A percentile compares a stretch with the other conserved stretches of the same genome.
Conservation (phyloP, 1,140 invertebrate species). For the Drosophila eugracilis region DNA sequence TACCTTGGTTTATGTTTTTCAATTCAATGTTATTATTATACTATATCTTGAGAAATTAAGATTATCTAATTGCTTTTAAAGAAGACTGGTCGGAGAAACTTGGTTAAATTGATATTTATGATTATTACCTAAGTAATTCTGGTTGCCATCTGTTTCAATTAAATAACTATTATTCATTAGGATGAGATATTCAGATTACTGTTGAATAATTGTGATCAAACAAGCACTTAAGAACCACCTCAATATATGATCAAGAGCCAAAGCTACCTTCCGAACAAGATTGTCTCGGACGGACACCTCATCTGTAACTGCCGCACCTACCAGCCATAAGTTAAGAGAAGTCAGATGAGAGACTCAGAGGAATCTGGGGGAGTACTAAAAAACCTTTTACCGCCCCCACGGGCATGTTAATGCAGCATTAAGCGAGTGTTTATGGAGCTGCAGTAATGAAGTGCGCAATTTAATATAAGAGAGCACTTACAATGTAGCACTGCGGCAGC, state of each 20-base stretch:
- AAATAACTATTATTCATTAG: background rate
- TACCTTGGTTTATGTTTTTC: no score
- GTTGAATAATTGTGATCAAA: background rate
- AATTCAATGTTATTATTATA: no score
- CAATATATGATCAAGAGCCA: background rate
- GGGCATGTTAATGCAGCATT: constrained; percentile 21
- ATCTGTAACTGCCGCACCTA: constrained; percentile 20
- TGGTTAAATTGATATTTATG: background rate
- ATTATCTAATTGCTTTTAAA: background rate
- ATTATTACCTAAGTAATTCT: constrained; percentile 5
- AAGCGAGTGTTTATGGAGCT: constrained; percentile 27
- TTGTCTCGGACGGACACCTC: constrained; percentile 4
- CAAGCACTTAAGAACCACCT: background rate
- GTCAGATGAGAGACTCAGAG: constrained; percentile 2
- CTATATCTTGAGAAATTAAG: background rate
- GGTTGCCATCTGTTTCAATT: background rate
- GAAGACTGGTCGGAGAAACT: constrained; percentile 1
- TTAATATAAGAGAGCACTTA: constrained; percentile 36
- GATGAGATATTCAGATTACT: background rate
- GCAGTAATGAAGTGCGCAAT: constrained; percentile 36
- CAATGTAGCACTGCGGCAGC: constrained; percentile 5
- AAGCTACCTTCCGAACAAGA: constrained; percentile 1
- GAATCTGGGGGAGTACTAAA: constrained; percentile 21
- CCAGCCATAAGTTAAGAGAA: background rate
- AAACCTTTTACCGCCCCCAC: constrained; percentile 8